phyloP scores from a whole-genome alignment of 2,113 vertebrate genomes.

The Felis chaus region DNA sequence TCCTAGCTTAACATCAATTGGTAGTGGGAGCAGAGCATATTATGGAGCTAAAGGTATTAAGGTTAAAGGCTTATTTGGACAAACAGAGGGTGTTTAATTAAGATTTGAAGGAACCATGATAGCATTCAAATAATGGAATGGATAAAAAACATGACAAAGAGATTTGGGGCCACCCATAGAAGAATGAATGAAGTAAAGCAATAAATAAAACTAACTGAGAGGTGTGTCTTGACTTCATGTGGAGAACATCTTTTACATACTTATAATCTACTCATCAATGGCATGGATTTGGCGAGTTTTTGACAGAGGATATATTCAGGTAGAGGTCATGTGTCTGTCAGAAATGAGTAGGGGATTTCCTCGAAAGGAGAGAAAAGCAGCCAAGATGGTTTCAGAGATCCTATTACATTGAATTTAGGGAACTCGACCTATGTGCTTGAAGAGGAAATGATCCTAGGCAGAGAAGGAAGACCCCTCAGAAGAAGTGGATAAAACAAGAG shows the following conservation, averaged over 20 bases:
- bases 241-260: neutral
- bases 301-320: neutral
- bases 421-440: no score
- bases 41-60: neutral
- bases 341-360: neutral
- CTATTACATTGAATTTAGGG: neutral
- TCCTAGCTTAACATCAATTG: neutral
- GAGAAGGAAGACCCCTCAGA: neutral
- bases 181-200: neutral
- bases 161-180: neutral
- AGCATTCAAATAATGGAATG: neutral
- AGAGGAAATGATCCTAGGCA: neutral
- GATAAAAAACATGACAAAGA: neutral
- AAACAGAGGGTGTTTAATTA: constrained; percentile 13
- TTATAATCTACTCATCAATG: neutral
- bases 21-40: neutral
- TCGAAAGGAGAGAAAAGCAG: neutral
- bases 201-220: neutral
- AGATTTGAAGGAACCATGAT: constrained; percentile 17
- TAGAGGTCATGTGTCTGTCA: neutral
- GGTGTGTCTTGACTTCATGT: neutral
- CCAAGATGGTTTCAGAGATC: neutral
- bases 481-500: neutral
- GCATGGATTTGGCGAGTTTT: neutral
- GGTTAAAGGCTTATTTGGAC: neutral